Evolutionary conservation across 2,888 invertebrate species (phyloP), one percentile per base, ranked within the genome.

Genomic region (Tenthredo mesomela): DNA sequence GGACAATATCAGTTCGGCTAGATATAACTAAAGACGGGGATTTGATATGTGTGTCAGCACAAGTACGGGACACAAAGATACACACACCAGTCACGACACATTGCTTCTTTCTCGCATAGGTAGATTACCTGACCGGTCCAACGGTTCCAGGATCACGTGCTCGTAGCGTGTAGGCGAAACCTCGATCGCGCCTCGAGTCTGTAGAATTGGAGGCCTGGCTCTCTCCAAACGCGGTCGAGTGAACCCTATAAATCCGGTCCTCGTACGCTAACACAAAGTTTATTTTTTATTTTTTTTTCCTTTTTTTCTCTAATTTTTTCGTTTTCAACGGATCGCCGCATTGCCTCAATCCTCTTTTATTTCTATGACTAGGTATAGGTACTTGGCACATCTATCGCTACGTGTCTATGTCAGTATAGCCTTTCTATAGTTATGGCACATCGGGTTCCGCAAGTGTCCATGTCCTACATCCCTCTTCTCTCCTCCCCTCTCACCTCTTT

Each of bases 401-500:
- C 47, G 29, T 50, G 25, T 77, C 29, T 54, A 47, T 29, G 25
- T 50, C 29, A 33, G 29, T 29, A 77, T 29, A 77, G 61, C 43
- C 75, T 58, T 61, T 84, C 75, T 84, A 58, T 75, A 29, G 29
- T 65, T 37, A 40, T 33, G 67, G 89, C 88, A 87, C 88, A 89
- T 89, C 89, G 89, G 89, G 89, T 89, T 90, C 90, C 40, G 40
- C 90, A 90, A 87, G 84, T 87, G 91, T 91, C 91, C 91, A 86
- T 90, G 90, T 90, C 89, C 90, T 86, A 90, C 89, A 89, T 89
- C 87, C 87, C 84, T 84, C 83, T 67, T 54, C 82, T 43, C 40
- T 67, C 21, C 70, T 80, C 25, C 70, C 15, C 58, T 84, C 50
- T 15, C 15, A 2, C 25, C 15, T 40, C 37, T 18, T 33, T 29